Evolutionary conservation across 2,888 invertebrate species (phyloP), one percentile per base, ranked within the genome.

Genomic region (Oscheius sp.): DNA sequence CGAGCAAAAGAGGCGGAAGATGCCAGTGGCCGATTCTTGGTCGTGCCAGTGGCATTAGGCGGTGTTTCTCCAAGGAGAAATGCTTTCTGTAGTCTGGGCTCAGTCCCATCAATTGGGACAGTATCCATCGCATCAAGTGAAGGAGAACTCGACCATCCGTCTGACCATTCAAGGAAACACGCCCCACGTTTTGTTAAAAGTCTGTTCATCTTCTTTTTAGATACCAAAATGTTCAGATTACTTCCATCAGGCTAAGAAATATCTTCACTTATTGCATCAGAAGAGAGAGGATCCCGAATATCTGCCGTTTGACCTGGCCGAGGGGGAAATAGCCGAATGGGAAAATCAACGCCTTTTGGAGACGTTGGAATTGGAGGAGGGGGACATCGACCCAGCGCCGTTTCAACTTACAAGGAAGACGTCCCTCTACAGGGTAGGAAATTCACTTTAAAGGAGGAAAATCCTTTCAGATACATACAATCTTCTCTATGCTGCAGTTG

Each of bases 401-500:
- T 86, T 86, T 64, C 87, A 87, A 68, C 77, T 87, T 18, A 87
- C 87, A 43, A 77, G 83, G 27, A 81, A 80, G 29, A 87, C 87
- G 3, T 83, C 85, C 13, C 76, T 87, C 6, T 85, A 81, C 76
- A 86, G 86, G 75, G 85, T 83, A 25, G 13, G 29, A 0, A 46
- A 21, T 21, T 5, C 12, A 3, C 9, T 9, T 23, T 9, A 16
- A 13, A 63, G 43, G 16, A 52, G 55, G 2, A 3, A 45, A 13
- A 56, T n/a, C 9, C n/a, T 27, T 74, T 52, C 56, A 78, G 79
- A 83, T 83, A 16, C 87, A 87, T 71, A 86, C 86, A 2, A 83
- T 87, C 45, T 87, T 87, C 76, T 87, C 87, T 7, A 85, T 87
- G 81, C 76, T 87, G 5, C 85, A 84, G 73, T 70, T 87, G 43